These are phyloP conservation scores for Baryphthengus martii DNA, from an alignment of 2,113 vertebrate species.

Conservation along the genomic window DNA sequence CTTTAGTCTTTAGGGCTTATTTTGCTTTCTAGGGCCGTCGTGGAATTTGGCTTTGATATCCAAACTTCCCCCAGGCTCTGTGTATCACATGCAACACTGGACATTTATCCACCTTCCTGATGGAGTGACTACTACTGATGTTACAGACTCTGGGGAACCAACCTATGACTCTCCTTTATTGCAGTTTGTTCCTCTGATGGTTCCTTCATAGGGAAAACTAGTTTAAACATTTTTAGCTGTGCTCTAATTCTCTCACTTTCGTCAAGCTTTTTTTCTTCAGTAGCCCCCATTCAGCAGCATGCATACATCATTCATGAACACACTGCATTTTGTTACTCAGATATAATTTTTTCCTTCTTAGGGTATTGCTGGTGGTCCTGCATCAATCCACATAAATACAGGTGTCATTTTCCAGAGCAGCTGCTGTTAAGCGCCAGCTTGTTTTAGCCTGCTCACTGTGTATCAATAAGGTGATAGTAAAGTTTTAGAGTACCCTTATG, in stretches of 20 bases:
- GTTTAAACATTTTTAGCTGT: not conserved
- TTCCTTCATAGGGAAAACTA: not conserved
- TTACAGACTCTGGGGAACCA: not conserved
- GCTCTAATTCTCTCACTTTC: not conserved
- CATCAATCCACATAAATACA: not conserved
- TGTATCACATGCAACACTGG: fast-evolving
- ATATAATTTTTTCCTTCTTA: not conserved
- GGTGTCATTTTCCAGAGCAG: not conserved
- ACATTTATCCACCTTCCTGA: not conserved
- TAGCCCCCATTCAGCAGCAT: not conserved
- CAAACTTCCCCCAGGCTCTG: not conserved
- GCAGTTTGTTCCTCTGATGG: not conserved
- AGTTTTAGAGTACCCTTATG: not conserved
- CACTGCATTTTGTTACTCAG: not conserved
- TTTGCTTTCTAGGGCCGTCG: not conserved
- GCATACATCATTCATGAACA: not conserved
- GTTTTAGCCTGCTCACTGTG: not conserved
- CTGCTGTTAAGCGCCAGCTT: not conserved
- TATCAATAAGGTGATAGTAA: not conserved
- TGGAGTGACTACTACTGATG: not conserved
- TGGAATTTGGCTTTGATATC: not conserved
- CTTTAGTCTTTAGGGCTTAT: not conserved
- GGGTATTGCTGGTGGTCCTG: not conserved
- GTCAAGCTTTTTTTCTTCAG: not conserved
- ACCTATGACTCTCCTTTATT: not conserved